Evolutionary conservation across 2,113 vertebrate species (phyloP).

Genomic region (Phalacrocorax aristotelis): DNA sequence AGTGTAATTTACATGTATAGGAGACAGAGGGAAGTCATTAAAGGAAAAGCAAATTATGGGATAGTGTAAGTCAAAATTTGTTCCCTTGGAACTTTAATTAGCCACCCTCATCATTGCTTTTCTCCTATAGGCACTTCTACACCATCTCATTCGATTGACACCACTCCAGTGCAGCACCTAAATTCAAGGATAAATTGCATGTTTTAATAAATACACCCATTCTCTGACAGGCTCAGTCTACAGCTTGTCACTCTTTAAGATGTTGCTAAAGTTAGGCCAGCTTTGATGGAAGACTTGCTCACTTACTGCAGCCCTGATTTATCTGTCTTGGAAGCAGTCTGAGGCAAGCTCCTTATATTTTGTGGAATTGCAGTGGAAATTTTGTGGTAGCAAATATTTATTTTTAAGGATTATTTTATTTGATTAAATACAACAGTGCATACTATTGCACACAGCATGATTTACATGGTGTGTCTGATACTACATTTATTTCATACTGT

Average conservation of each 20-base stretch:
- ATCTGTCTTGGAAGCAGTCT: not conserved
- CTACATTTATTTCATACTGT: not conserved
- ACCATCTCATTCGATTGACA: not conserved
- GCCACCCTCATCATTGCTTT: not conserved
- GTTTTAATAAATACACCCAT: not conserved
- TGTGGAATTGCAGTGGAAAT: not conserved
- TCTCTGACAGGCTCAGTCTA: not conserved
- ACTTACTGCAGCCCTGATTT: not conserved
- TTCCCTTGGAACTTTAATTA: slow-evolving; percentile 37
- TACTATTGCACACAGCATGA: not conserved
- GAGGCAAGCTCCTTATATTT: not conserved
- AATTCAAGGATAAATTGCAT: not conserved
- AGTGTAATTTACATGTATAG: slow-evolving; percentile 8
- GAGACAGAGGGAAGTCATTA: slow-evolving; percentile 35
- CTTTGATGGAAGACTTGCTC: not conserved
- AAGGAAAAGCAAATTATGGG: slow-evolving; percentile 30
- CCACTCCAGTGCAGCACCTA: not conserved
- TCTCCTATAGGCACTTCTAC: not conserved
- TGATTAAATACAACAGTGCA: not conserved
- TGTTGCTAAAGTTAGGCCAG: not conserved
- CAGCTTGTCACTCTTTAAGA: not conserved
- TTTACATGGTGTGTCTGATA: not conserved
- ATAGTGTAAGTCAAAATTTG: slow-evolving; percentile 16
- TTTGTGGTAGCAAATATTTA: not conserved
- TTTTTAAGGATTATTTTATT: not conserved